Evolutionary conservation across 2,113 vertebrate species (phyloP).

Genomic region (Pimephales promelas): DNA sequence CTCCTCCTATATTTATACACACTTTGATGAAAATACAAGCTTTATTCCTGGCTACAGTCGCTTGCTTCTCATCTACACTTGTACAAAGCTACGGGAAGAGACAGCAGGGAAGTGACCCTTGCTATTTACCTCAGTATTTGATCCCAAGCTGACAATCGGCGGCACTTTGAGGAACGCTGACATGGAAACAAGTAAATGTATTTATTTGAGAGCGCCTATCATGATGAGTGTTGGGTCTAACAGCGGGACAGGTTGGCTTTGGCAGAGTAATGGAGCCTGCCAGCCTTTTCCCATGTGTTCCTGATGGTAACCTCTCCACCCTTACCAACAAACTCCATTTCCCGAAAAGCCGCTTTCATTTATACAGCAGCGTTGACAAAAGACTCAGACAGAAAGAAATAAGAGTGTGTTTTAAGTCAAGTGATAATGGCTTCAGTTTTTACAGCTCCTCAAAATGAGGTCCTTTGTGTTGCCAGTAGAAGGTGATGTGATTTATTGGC

Average conservation of each 20-base stretch:
- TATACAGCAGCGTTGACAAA: not conserved
- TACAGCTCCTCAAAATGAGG: conserved; percentile 31
- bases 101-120: conserved; percentile 30
- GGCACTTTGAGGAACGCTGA: conserved; percentile 62
- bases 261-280: conserved; percentile 72
- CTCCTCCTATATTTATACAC: conserved; percentile 7
- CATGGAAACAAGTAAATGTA: conserved; percentile 70
- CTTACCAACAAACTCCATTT: conserved; percentile 28
- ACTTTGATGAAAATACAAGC: conserved; percentile 3
- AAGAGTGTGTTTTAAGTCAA: conserved; percentile 8
- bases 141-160: conserved; percentile 60
- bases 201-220: conserved; percentile 66
- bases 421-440: conserved; percentile 17
- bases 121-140: conserved; percentile 44
- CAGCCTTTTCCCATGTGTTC: conserved; percentile 57
- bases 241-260: conserved; percentile 68
- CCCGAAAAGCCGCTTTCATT: conserved; percentile 34
- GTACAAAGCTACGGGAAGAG: conserved; percentile 40
- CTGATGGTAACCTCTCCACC: conserved; percentile 24
- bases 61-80: conserved; percentile 47
- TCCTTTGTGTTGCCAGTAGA: conserved; percentile 39
- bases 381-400: conserved; percentile 19
- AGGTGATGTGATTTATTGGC: conserved; percentile 48
- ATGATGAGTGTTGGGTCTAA: conserved; percentile 57
- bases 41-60: not conserved